Evolutionary conservation across 2,888 invertebrate genomes (phyloP).

Genomic region (Imbricaverruca yamaguchii): DNA sequence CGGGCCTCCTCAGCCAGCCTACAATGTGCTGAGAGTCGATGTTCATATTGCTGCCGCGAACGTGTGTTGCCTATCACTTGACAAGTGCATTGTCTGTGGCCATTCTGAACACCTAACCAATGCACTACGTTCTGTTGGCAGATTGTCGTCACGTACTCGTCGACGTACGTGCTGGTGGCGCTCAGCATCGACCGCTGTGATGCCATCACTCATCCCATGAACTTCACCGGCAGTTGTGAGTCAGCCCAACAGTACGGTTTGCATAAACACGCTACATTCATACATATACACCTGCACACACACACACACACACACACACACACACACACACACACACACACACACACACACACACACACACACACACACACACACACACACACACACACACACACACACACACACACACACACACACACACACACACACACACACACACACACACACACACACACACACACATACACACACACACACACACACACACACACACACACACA

Average conservation of each 20-base stretch:
- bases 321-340: conserved; percentile 13
- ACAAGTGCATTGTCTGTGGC: no score
- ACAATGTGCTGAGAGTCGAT: no score
- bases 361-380: conserved; percentile 3
- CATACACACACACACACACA: conserved; percentile 13
- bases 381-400: conserved; percentile 19
- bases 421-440: conserved; percentile 8
- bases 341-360: neutral
- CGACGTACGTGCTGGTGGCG: conserved; percentile 85
- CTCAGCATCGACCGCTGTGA: conserved; percentile 87
- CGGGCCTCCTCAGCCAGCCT: no score
- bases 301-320: conserved; percentile 6
- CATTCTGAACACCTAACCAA: no score
- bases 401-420: conserved; percentile 11
- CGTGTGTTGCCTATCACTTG: no score
- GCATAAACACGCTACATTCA: no score
- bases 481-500: conserved; percentile 23
- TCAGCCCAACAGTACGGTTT: conserved; percentile 37
- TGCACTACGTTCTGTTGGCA: conserved; percentile 39
- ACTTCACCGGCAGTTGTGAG: conserved; percentile 90
- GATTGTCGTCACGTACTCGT: conserved; percentile 83
- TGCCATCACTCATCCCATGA: conserved; percentile 90
- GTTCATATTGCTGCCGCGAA: no score
- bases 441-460: no score
- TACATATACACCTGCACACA: neutral